Base-by-base conservation (phyloP, 2,797 vertebrate species). In the Leucoraja ocellata region DNA sequence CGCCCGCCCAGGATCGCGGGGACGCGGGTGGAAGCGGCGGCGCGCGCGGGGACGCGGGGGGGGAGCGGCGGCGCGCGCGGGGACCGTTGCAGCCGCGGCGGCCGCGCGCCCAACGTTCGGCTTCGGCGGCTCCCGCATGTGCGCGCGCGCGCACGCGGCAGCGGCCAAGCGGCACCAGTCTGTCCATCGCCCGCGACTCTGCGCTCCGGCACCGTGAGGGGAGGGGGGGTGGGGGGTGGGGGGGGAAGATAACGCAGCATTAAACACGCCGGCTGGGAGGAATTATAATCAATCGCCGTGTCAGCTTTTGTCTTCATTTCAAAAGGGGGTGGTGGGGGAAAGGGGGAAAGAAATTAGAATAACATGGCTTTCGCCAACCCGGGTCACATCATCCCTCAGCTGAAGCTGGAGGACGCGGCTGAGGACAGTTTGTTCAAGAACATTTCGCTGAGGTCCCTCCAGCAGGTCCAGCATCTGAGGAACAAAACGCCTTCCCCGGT, bases 381-480 rank as follows among this genome's bases (percentile, higher is more conserved):
- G 21, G 95, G 95, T 76, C 94, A 95, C 92, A 93, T 95, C 21
- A 93, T 95, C 93, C 95, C 95, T 93, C 95, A 95, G 94, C 94
- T 96, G 39, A 95, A 94, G 93, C 94, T 96, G 94, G 95, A 96
- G 93, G 95, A 96, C 93, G 93, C 94, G 4, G 32, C 93, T 2
- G 94, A 95, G 93, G 95, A 95, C 91, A 94, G 94, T 68, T 80
- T 94, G 93, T 94, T 94, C 80, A 95, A 94, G 95, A 95, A 94
- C 95, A 93, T 94, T 93, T 80, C 94, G 1, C 77, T 95, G 86
- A 94, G 94, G n/a, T 94, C 95, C 36, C 94, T 95, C 93, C 94
- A 94, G 68, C 94, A 94, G 58, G 93, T 95, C 93, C 94, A 94
- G 76, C 93, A 94, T 78, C 94, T 94, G 0, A 94, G 95, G 8